A percentile compares a stretch with the other conserved stretches of the same genome.
These are phyloP conservation scores for Leptinotarsa tumamoca DNA, from an alignment of 2,888 invertebrate genomes.

Conservation along the genomic window DNA sequence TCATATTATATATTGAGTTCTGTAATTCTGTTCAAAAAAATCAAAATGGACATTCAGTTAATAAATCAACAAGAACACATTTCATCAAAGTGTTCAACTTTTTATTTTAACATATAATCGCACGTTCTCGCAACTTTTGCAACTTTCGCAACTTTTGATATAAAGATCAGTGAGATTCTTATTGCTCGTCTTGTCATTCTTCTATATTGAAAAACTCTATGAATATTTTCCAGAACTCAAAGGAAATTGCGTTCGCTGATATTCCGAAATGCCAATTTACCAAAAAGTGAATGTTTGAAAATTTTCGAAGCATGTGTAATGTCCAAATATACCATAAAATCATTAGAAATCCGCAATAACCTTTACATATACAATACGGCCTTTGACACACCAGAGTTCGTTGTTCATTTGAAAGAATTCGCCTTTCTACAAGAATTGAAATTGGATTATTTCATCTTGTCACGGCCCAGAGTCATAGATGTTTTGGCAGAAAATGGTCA, in stretches of 20 bases:
- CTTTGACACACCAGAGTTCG: constrained; percentile 53
- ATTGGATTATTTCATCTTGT: constrained; percentile 67
- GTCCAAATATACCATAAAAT: constrained; percentile 60
- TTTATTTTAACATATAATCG: too few relatives aligned
- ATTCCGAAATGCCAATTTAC: constrained; percentile 66
- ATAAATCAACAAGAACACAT: too few relatives aligned
- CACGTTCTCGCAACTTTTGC: too few relatives aligned
- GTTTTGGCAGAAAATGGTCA: constrained; percentile 64
- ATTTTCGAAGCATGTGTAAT: constrained; percentile 64
- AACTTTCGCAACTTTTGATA: too few relatives aligned
- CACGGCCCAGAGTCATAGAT: constrained; percentile 62
- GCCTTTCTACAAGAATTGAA: constrained; percentile 62
- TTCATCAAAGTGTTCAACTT: too few relatives aligned
- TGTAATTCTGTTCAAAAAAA: too few relatives aligned
- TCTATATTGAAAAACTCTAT: background rate
- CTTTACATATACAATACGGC: constrained; percentile 64
- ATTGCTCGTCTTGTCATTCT: too few relatives aligned
- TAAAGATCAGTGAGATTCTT: too few relatives aligned
- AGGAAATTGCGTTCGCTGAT: constrained; percentile 63
- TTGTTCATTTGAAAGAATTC: constrained; percentile 62
- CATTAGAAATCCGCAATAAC: constrained; percentile 66
- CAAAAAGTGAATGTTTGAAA: constrained; percentile 65
- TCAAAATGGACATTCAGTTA: too few relatives aligned
- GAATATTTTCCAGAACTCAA: constrained; percentile 62
- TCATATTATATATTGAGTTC: too few relatives aligned